phyloP scores from a whole-genome alignment of 2,888 invertebrate genomes.

The Bombyx huttoni region DNA sequence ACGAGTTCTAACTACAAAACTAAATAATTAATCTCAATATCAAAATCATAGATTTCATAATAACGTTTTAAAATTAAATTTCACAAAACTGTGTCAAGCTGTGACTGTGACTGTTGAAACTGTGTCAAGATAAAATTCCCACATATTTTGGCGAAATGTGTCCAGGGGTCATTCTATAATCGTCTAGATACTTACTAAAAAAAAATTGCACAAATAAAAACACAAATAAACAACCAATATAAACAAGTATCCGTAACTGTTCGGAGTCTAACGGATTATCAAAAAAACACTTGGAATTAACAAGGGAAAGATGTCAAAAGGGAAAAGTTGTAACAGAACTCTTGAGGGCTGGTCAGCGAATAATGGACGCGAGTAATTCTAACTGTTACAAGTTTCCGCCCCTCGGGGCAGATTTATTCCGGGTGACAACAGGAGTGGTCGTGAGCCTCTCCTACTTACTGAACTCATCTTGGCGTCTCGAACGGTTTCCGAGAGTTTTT shows the following conservation, averaged over 20 bases:
- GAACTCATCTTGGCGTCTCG: neutral
- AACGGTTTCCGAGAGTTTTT: neutral
- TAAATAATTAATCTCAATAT: too few species aligned
- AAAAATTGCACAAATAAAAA: neutral
- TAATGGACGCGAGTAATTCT: constrained; percentile 1
- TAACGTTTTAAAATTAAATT: too few species aligned
- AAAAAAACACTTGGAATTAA: neutral
- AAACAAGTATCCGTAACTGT: neutral
- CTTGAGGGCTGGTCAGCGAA: constrained; percentile 1
- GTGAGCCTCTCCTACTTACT: neutral
- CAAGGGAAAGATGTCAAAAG: neutral
- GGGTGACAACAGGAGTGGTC: neutral
- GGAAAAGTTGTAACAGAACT: neutral
- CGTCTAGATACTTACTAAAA: neutral
- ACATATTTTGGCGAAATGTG: too few species aligned
- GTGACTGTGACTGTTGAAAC: too few species aligned
- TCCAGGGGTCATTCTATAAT: too few species aligned
- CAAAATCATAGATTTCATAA: too few species aligned
- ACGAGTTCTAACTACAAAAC: too few species aligned
- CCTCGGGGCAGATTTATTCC: constrained; percentile 1
- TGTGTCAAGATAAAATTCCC: too few species aligned
- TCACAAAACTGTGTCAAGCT: too few species aligned
- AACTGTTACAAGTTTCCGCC: neutral
- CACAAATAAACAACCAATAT: neutral
- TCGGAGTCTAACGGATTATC: neutral